A percentile compares a stretch with the other conserved stretches of the same genome.
phyloP scores from a whole-genome alignment of 2,113 vertebrate genomes.

The Pseudorhombus dupliciocellatus region DNA sequence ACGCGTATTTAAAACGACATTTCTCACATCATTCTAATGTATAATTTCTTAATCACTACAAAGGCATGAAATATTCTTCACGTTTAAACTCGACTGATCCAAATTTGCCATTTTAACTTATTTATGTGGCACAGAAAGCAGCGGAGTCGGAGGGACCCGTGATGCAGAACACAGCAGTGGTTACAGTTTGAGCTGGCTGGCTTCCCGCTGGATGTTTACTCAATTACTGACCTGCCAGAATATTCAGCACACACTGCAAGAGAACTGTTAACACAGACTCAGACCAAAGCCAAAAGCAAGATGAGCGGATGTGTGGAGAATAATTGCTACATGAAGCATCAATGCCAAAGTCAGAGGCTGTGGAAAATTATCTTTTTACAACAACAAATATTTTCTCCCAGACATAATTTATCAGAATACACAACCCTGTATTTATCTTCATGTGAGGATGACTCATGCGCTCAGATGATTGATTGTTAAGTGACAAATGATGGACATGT shows the following conservation, averaged over 20 bases:
- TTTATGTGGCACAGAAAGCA: neutral
- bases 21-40: no score
- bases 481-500: conserved; percentile 5
- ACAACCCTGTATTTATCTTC: conserved; percentile 7
- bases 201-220: conserved; percentile 15
- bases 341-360: conserved; percentile 13
- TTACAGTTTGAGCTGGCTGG: conserved; percentile 28
- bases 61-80: no score
- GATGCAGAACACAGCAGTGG: conserved; percentile 10
- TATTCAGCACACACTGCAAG: conserved; percentile 36
- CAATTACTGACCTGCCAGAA: conserved; percentile 31
- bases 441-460: neutral
- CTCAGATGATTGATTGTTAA: conserved; percentile 6
- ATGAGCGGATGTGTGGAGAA: conserved; percentile 10
- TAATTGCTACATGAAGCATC: conserved; percentile 6
- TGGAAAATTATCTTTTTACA: neutral
- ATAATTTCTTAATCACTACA: no score
- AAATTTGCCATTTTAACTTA: conserved; percentile 14
- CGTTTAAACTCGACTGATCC: conserved; percentile 6
- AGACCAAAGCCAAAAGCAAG: conserved; percentile 29
- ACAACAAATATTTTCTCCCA: neutral
- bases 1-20: no score
- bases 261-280: conserved; percentile 30
- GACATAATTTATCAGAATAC: neutral
- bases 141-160: conserved; percentile 1